phyloP scores from a whole-genome alignment of 1,140 invertebrate genomes.

The Akabosia matsudoensis region DNA sequence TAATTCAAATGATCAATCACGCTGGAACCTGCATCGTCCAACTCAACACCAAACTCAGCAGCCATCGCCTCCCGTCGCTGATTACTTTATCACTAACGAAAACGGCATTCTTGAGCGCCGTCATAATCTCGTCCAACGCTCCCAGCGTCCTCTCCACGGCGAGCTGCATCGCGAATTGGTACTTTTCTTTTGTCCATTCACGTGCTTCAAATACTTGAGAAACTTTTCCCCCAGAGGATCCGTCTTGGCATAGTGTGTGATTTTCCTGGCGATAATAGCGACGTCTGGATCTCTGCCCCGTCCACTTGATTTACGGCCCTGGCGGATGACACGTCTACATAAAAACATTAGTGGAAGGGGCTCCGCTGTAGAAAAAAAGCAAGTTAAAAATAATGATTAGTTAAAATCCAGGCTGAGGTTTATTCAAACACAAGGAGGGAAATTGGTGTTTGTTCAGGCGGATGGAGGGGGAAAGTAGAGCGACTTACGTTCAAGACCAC shows the following conservation, averaged over 20 bases:
- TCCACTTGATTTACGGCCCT: constrained; percentile 52
- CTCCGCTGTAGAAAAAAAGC: constrained; percentile 77
- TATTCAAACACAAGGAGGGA: too few species aligned
- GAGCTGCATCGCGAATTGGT: background rate
- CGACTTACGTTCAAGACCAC: constrained; percentile 96
- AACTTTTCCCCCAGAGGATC: background rate
- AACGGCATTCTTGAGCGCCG: background rate
- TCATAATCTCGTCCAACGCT: background rate
- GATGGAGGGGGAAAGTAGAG: too few species aligned
- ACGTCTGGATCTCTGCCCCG: background rate
- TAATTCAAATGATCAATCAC: constrained; percentile 96
- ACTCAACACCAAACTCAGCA: constrained; percentile 95
- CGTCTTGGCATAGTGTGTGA: background rate
- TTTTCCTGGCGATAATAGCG: background rate
- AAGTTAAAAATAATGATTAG: too few species aligned
- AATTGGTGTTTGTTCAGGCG: too few species aligned
- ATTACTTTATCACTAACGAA: background rate
- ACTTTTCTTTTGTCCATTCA: background rate
- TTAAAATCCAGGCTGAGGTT: too few species aligned
- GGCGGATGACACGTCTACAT: constrained; percentile 88
- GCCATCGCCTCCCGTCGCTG: constrained; percentile 61
- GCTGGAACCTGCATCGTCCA: constrained; percentile 82
- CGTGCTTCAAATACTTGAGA: background rate
- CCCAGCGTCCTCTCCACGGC: constrained; percentile 8
- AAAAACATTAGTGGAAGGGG: constrained; percentile 94